Percentiles rank a stretch among this genome's conserved stretches.
phyloP scores from a whole-genome alignment of 1,140 invertebrate genomes.

The Mylabris phalerata region DNA sequence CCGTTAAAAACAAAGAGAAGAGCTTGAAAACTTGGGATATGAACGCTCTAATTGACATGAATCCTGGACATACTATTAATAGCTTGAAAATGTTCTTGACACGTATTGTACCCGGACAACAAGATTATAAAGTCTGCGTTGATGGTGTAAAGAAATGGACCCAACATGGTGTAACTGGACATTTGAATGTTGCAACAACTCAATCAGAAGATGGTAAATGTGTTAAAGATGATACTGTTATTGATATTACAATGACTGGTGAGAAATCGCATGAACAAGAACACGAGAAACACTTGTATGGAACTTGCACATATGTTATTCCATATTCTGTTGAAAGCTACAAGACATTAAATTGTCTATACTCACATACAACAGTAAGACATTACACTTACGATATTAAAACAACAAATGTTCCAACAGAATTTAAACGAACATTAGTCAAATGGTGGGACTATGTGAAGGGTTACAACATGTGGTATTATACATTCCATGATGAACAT shows the following conservation, averaged over 20 bases:
- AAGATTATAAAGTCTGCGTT: constrained; percentile 40
- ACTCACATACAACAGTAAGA: constrained; percentile 18
- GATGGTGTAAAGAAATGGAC: constrained; percentile 36
- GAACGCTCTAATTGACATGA: constrained; percentile 33
- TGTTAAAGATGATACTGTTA: constrained; percentile 20
- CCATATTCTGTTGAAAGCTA: constrained; percentile 10
- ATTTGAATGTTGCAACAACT: constrained; percentile 35
- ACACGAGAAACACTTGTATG: constrained; percentile 16
- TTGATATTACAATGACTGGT: constrained; percentile 23
- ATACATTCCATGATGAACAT: constrained; percentile 8
- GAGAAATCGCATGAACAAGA: constrained; percentile 23
- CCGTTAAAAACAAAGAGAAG: constrained; percentile 29
- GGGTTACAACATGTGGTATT: constrained; percentile 1
- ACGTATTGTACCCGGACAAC: constrained; percentile 34
- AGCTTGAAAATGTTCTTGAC: constrained; percentile 35
- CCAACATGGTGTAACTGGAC: constrained; percentile 32
- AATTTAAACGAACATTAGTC: constrained; percentile 12
- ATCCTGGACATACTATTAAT: constrained; percentile 31
- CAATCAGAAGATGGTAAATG: constrained; percentile 33
- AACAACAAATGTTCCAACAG: constrained; percentile 20
- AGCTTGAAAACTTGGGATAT: constrained; percentile 37
- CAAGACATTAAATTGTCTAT: constrained; percentile 17
- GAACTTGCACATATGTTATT: constrained; percentile 13
- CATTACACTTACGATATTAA: constrained; percentile 26
- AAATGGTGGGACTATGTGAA: constrained; percentile 8